A percentile compares a stretch with the other conserved stretches of the same genome.
Conservation (phyloP, 2,113 vertebrate genomes). For the Chelonoidis abingdonii region DNA sequence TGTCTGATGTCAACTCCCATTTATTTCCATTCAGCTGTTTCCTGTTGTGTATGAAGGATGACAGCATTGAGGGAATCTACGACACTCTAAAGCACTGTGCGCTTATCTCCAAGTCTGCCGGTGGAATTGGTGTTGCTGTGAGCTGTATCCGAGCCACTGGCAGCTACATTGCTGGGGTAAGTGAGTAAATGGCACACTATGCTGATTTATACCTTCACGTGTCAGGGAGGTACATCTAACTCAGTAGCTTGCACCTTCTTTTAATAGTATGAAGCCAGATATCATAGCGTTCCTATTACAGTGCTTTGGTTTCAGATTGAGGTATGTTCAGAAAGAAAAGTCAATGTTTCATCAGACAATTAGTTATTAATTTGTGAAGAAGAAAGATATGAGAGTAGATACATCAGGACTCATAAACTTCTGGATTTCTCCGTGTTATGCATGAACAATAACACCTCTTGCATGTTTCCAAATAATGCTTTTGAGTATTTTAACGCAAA, state of each 20-base stretch:
- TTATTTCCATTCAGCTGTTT: conserved; percentile 85
- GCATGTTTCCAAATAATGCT: not conserved
- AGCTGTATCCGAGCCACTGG: conserved; percentile 96
- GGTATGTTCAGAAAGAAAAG: not conserved
- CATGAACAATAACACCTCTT: not conserved
- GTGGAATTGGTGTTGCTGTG: conserved; percentile 94
- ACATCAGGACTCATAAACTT: fast-evolving
- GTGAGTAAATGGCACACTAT: not conserved
- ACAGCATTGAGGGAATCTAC: conserved; percentile 98
- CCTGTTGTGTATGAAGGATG: conserved; percentile 95
- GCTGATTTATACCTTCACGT: fast-evolving
- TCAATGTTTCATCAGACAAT: not conserved
- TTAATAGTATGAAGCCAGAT: no score
- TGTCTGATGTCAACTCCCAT: fast-evolving
- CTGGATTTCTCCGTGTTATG: not conserved
- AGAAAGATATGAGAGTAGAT: fast-evolving
- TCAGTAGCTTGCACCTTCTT: not conserved
- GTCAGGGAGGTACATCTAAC: not conserved
- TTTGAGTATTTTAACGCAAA: not conserved
- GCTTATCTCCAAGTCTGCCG: conserved; percentile 96
- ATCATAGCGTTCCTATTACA: fast-evolving
- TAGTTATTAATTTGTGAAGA: no score
- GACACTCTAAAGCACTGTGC: conserved; percentile 97
- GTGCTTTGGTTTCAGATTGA: not conserved
- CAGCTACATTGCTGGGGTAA: conserved; percentile 97